Evolutionary conservation across 1,140 invertebrate genomes (phyloP), one percentile per base, ranked within the genome.

Genomic region (Cherax quadricarinatus): DNA sequence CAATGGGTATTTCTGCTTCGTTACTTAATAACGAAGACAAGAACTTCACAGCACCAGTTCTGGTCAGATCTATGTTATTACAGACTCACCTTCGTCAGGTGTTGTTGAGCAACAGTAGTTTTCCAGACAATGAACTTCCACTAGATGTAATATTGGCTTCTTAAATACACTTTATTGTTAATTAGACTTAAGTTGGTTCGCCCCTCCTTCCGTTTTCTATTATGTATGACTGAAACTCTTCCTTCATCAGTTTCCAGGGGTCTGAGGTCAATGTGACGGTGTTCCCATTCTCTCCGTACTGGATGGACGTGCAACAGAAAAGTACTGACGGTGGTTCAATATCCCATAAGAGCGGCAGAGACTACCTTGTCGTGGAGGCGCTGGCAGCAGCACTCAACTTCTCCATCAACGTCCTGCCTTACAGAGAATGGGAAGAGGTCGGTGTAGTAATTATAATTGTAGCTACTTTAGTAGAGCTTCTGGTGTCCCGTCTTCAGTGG

Each of bases 261-360:
- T 24, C 57, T 0, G 6, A 14, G 49, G 24, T 91, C 14, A 86
- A 86, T n/a, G 86, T 91, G 89, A 91, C 89, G 7, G 89, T 91
- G 83, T 86, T 80, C 21, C 89, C 89, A 16, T 86, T 91, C 83
- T n/a, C 57, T 30, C 89, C 89, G 10, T 91, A 91, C 48, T 91
- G 83, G 73, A 91, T 91, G 89, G 89, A 62, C 6, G 75, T 41
- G 18, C 73, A 86, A 5, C 24, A 60, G 70, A 9, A 21, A 7
- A 53, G 53, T 6, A 7, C 21, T 12, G 73, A 80, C 18, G 75
- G 57, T 9, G 41, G 16, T 16, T 16, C 57, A 14, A 78, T 4
- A 30, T 48, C 16, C 12, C 49, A 30, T n/a, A 60, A 41, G 21
- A 80, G 83, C 1, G 89, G 89, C n/a, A 57, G 89, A 78, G 89